phyloP scores from a whole-genome alignment of 1,140 invertebrate genomes.

The Cataglyphis hispanica region DNA sequence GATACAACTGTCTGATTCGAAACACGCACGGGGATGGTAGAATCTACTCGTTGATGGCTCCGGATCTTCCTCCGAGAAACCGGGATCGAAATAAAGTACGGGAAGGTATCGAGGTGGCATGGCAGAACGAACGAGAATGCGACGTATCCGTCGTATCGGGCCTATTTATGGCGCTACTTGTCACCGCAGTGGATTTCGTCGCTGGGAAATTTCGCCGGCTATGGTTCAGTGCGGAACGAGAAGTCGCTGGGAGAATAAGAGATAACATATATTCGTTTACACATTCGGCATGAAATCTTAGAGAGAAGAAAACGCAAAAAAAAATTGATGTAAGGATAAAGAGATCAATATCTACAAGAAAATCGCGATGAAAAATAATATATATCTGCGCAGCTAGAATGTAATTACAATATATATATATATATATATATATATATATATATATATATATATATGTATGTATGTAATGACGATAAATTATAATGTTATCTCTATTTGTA shows the following conservation, averaged over 20 bases:
- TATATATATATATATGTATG: too few relatives aligned
- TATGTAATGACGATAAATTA: neutral
- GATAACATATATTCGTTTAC: conserved; percentile 9
- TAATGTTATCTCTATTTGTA: conserved; percentile 30
- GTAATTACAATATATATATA: conserved; percentile 41
- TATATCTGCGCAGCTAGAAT: conserved; percentile 7
- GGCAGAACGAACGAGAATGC: conserved; percentile 70
- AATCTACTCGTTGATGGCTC: conserved; percentile 66
- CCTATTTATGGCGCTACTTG: conserved; percentile 83
- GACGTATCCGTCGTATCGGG: conserved; percentile 78
- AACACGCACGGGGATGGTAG: conserved; percentile 50
- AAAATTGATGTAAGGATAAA: conserved; percentile 42
- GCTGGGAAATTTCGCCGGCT: conserved; percentile 76
- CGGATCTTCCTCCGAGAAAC: conserved; percentile 63
- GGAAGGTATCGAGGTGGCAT: conserved; percentile 67
- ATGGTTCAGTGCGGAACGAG: conserved; percentile 67
- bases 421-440: too few relatives aligned
- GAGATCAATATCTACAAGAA: conserved; percentile 13
- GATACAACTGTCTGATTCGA: conserved; percentile 50
- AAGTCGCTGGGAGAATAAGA: conserved; percentile 38
- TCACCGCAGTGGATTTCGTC: conserved; percentile 73
- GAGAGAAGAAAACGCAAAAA: conserved; percentile 47
- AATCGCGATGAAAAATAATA: conserved; percentile 10
- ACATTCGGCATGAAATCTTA: conserved; percentile 63
- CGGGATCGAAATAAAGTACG: conserved; percentile 75